Conservation (phyloP, 2,797 vertebrate species). For the Melanotaenia boesemani region DNA sequence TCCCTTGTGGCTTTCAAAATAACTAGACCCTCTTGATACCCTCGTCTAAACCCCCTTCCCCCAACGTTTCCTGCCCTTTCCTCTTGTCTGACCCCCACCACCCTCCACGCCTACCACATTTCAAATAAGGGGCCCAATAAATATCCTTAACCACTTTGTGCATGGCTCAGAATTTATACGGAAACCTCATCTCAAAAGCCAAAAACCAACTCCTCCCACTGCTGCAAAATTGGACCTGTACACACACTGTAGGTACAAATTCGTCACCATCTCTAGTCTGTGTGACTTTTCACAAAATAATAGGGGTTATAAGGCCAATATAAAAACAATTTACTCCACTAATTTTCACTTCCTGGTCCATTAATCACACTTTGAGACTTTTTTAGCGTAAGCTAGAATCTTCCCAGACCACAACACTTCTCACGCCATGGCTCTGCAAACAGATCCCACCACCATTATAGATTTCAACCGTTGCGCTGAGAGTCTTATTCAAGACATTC, state of each 20-base stretch:
- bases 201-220: slow-evolving; percentile 7
- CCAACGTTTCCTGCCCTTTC: slow-evolving; percentile 73
- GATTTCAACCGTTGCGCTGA: slow-evolving; percentile 37
- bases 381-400: slow-evolving; percentile 49
- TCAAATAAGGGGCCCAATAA: slow-evolving; percentile 78
- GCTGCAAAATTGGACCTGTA: slow-evolving; percentile 29
- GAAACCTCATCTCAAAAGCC: slow-evolving; percentile 51
- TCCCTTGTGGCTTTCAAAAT: slow-evolving; percentile 82
- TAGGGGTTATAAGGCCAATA: slow-evolving; percentile 52
- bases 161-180: slow-evolving; percentile 62
- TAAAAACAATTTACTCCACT: slow-evolving; percentile 68
- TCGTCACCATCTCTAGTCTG: slow-evolving; percentile 27
- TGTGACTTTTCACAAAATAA: slow-evolving; percentile 46
- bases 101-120: slow-evolving; percentile 62
- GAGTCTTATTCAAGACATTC: slow-evolving; percentile 58
- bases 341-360: slow-evolving; percentile 71
- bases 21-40: slow-evolving; percentile 69
- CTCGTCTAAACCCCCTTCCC: slow-evolving; percentile 55
- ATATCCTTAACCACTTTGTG: slow-evolving; percentile 57
- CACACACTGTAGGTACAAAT: slow-evolving; percentile 43
- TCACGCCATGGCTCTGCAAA: slow-evolving; percentile 59
- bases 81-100: slow-evolving; percentile 67
- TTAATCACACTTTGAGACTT: slow-evolving; percentile 63
- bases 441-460: slow-evolving; percentile 35
- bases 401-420: slow-evolving; percentile 45